These are phyloP conservation scores for Rhyacichthys aspro DNA, from an alignment of 2,797 vertebrate species.

Conservation along the genomic window DNA sequence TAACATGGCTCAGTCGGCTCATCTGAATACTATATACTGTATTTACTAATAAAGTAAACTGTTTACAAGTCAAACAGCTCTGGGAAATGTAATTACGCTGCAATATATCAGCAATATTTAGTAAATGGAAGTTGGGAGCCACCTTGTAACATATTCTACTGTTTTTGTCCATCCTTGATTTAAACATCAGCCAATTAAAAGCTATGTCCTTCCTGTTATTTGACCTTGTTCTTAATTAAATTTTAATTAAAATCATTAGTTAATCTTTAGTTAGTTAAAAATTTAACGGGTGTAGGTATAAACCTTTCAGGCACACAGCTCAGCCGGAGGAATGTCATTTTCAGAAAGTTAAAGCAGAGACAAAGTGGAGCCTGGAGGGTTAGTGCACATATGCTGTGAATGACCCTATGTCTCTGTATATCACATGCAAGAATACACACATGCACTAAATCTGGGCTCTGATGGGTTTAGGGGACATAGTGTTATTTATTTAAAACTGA, in stretches of 20 bases:
- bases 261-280: slow-evolving; percentile 11
- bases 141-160: no score
- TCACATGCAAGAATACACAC: slow-evolving; percentile 1
- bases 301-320: no score
- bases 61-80: no score
- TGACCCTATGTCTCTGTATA: slow-evolving; percentile 3
- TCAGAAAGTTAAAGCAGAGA: neutral
- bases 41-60: no score
- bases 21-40: no score
- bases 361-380: slow-evolving; percentile 1
- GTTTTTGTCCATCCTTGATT: no score
- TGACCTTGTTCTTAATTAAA: slow-evolving; percentile 5
- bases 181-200: neutral
- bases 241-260: slow-evolving; percentile 6
- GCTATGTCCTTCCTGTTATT: neutral
- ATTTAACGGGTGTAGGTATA: neutral
- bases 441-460: neutral
- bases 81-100: no score
- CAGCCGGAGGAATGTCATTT: no score
- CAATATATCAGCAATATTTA: no score
- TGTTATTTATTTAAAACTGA: slow-evolving; percentile 1
- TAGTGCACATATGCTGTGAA: slow-evolving; percentile 11
- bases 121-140: no score
- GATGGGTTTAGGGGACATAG: slow-evolving; percentile 10
- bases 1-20: no score